Percentiles rank a stretch among this genome's conserved stretches.
Conservation (phyloP, 2,113 vertebrate genomes). For the Spheniscus mendiculus region DNA sequence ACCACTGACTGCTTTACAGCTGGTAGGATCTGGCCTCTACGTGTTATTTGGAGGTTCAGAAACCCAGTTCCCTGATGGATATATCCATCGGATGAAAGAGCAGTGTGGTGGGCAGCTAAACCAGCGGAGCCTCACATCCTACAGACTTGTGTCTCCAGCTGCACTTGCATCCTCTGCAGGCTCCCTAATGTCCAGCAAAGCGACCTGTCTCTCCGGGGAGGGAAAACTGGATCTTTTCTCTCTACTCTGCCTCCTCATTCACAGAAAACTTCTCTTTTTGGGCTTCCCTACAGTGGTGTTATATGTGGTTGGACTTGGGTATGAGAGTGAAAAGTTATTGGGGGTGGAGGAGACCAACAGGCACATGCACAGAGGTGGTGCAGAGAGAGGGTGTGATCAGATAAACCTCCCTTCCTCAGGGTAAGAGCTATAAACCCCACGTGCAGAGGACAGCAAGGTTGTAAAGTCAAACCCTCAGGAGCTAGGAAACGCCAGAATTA, state of each 20-base stretch:
- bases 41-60: neutral
- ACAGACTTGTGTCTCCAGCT: neutral
- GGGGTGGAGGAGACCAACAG: neutral
- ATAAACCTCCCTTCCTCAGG: neutral
- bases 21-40: neutral
- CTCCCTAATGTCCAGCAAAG: neutral
- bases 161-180: neutral
- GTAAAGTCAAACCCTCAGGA: neutral
- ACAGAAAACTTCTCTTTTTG: neutral
- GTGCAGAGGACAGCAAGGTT: neutral
- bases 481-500: neutral
- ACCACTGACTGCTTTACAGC: neutral
- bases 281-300: neutral
- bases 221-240: neutral
- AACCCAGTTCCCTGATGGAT: neutral
- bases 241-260: neutral
- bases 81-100: neutral
- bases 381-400: neutral
- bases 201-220: fast-evolving
- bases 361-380: neutral
- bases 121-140: neutral
- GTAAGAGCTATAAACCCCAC: fast-evolving
- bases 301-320: neutral
- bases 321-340: neutral
- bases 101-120: neutral